Evolutionary conservation across 2,888 invertebrate species (phyloP), one percentile per base, ranked within the genome.

Genomic region (Megamerina dolium): DNA sequence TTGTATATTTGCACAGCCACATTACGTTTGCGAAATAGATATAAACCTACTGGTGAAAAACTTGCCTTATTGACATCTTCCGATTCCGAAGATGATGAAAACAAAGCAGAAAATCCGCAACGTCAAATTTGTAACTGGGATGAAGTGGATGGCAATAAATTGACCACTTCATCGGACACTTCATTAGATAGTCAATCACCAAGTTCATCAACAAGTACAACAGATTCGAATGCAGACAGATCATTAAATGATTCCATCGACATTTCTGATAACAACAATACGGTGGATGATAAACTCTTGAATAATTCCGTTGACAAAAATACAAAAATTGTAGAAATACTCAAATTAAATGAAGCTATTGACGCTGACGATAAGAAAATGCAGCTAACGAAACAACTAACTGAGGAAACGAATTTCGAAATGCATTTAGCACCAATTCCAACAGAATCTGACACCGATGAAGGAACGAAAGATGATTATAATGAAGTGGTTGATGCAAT

Each of bases 1-100:
- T 13, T 27, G 3, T 10, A 32, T 6, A 5, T 16, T n/a, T 37
- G 39, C 19, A 3, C 34, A 69, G 70, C 63, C 17, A 66, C 68
- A 2, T 55, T 68, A n/a, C 56, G 57, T 5, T 47, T 70, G 35
- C 61, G 68, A 4, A 63, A 66, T 45, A 55, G 55, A 3, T 48
- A 61, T 37, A 57, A 54, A 2, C 58, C 57, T 27, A 48, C 55
- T 8, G 65, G 64, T 21, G 48, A 61, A 18, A 61, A 64, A 37
- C 43, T 51, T 23, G 32, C 59, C 0, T 34, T 66, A 5, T 40
- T 66, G 3, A 48, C 48, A 3, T 64, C 68, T 3, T 63, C 66
- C 2, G 67, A 66, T 43, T 69, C 70, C 0, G 68, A 68, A 23
- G 38, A 50, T 5, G 54, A 51, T 2, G 31, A 38, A 1, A 35